These are phyloP conservation scores for Petrocephalus microphthalmus DNA, from an alignment of 2,113 vertebrate species.

Conservation along the genomic window DNA sequence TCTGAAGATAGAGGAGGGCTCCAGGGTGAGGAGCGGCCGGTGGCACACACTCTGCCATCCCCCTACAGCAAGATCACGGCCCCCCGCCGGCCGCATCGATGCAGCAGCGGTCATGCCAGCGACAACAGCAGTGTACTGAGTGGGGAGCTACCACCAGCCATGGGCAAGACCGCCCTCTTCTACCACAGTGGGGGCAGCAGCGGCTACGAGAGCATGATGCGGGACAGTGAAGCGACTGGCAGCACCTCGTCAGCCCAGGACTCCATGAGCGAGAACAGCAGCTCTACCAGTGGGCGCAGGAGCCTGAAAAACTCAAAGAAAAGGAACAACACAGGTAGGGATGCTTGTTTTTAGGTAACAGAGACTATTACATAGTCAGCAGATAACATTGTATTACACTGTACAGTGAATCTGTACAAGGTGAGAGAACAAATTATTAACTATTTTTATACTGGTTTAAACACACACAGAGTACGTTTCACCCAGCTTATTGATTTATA, in stretches of 20 bases:
- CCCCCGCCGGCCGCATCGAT: slow-evolving; percentile 83
- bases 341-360: not conserved
- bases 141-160: slow-evolving; percentile 91
- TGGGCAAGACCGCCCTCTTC: slow-evolving; percentile 93
- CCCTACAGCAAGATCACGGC: slow-evolving; percentile 98
- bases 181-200: slow-evolving; percentile 97
- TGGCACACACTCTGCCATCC: slow-evolving; percentile 78
- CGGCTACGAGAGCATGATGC: slow-evolving; percentile 93
- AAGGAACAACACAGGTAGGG: slow-evolving; percentile 75
- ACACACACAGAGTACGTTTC: not conserved
- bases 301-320: slow-evolving; percentile 89
- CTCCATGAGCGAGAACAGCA: slow-evolving; percentile 92
- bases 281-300: slow-evolving; percentile 74
- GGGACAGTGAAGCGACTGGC: slow-evolving; percentile 94
- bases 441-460: not conserved
- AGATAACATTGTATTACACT: no score
- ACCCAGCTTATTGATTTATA: not conserved
- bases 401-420: not conserved
- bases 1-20: slow-evolving; percentile 50
- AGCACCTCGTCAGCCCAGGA: slow-evolving; percentile 91
- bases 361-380: not conserved
- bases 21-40: slow-evolving; percentile 63
- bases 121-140: slow-evolving; percentile 98
- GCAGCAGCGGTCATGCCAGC: slow-evolving; percentile 92
- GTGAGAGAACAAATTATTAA: not conserved